A percentile compares a stretch with the other conserved stretches of the same genome.
These are phyloP conservation scores for Hydrozoanthus tunicans DNA, from an alignment of 64 coral and sea anemone species.

Conservation along the genomic window DNA sequence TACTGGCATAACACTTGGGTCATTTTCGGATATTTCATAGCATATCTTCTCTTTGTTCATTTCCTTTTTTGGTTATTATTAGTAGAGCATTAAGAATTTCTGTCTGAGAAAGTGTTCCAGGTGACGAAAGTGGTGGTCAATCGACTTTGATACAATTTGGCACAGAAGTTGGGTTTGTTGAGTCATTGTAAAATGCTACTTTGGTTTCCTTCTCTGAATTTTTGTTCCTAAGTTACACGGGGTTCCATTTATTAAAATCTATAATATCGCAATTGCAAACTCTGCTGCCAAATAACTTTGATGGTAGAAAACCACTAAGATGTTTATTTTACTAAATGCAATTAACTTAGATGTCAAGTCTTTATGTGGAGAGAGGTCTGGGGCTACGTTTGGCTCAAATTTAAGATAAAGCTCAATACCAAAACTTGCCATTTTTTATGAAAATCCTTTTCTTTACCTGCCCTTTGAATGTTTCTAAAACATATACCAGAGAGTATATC, in stretches of 20 bases:
- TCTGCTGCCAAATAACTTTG: constrained; percentile 37
- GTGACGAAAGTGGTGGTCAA: no score
- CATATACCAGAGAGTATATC: constrained; percentile 10
- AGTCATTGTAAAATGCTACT: no score
- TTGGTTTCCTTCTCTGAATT: no score
- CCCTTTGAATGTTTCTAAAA: constrained; percentile 16
- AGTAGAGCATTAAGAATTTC: no score
- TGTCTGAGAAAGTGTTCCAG: no score
- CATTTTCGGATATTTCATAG: no score
- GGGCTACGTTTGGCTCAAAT: not conserved
- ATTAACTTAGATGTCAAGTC: constrained; percentile 26
- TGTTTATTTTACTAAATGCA: not conserved
- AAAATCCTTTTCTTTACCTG: constrained; percentile 18
- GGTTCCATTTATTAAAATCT: constrained; percentile 7
- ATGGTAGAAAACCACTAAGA: not conserved
- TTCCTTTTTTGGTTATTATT: no score
- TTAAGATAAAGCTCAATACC: no score
- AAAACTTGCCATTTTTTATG: not conserved
- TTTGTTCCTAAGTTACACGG: not conserved
- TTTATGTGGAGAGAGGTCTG: constrained; percentile 13
- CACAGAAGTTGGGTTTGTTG: no score
- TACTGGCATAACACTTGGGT: no score
- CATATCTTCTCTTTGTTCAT: no score
- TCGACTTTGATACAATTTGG: no score
- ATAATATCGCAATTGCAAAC: not conserved